These are phyloP conservation scores for Falco peregrinus DNA, from an alignment of 2,797 vertebrate species.

Conservation along the genomic window DNA sequence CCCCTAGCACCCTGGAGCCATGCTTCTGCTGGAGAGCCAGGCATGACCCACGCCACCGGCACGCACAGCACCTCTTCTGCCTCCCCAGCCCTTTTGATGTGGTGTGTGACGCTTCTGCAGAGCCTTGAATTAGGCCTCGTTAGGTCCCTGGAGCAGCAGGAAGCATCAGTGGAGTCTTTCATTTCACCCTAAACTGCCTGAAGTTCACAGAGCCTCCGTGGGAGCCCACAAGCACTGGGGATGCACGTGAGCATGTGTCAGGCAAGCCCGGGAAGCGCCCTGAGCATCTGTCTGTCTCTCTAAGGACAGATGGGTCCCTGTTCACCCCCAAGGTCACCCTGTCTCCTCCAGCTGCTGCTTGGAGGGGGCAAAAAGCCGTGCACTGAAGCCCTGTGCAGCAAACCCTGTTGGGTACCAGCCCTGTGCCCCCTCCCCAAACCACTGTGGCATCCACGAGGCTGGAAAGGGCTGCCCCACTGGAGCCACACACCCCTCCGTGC, in stretches of 20 bases:
- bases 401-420: background rate
- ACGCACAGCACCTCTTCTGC: fast-evolving
- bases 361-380: background rate
- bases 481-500: background rate
- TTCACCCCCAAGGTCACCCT: background rate
- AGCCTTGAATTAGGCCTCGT: background rate
- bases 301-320: background rate
- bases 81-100: background rate
- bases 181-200: background rate
- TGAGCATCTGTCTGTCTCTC: background rate
- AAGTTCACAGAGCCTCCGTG: background rate
- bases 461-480: background rate
- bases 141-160: background rate
- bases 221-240: fast-evolving
- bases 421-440: fast-evolving
- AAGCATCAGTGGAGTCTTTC: background rate
- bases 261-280: background rate
- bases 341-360: background rate
- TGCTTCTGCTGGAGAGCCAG: background rate
- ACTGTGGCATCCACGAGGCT: fast-evolving
- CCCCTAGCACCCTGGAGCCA: background rate
- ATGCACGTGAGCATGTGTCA: background rate
- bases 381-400: fast-evolving
- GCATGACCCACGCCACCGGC: background rate
- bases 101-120: background rate